Evolutionary conservation across 2,888 invertebrate species (phyloP), one percentile per base, ranked within the genome.

Genomic region (Phlogophora meticulosa): DNA sequence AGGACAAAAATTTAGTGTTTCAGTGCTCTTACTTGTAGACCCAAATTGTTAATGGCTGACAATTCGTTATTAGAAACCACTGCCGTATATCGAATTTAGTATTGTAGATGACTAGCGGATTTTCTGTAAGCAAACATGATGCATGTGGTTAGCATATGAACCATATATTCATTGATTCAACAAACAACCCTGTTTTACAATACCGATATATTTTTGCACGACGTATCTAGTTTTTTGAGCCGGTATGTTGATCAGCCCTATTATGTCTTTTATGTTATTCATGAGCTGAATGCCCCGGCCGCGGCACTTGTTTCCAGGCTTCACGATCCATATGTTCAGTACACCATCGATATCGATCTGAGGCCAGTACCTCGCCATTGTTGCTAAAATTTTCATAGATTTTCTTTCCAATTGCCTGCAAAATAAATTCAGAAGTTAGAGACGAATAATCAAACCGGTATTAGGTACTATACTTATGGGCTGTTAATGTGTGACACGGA

Each of bases 11-110:
- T 46, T 28, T 36, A 32, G 43, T 11, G 11, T 56, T 32, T 34
- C 24, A 9, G 43, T 59, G 24, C 43, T 55, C 91, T 91, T 96
- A 97, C 97, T 97, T 98, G 95, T 99, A 99, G 96, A 99, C 97
- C 98, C 98, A 99, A 72, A 99, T 97, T 0, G 98, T 98, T 40
- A 99, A 93, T 0, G 99, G 99, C 87, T 98, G 98, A 86, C 98
- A 98, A 89, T 97, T 98, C 0, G 99, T 98, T 32, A 99, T 97
- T 74, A 99, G 94, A 93, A 99, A 99, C 99, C 99, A 99, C 92
- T 99, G 99, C 7, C 99, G 96, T 81, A 99, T 99, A 92, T 99
- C 99, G 90, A 99, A 99, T 94, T 99, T 99, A 1, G 98, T 98
- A 85, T 98, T 96, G 92, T 98, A 97, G 78, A 99, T 97, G 52